phyloP scores from a whole-genome alignment of 2,888 invertebrate species.

The Coleophora flavipennella region DNA sequence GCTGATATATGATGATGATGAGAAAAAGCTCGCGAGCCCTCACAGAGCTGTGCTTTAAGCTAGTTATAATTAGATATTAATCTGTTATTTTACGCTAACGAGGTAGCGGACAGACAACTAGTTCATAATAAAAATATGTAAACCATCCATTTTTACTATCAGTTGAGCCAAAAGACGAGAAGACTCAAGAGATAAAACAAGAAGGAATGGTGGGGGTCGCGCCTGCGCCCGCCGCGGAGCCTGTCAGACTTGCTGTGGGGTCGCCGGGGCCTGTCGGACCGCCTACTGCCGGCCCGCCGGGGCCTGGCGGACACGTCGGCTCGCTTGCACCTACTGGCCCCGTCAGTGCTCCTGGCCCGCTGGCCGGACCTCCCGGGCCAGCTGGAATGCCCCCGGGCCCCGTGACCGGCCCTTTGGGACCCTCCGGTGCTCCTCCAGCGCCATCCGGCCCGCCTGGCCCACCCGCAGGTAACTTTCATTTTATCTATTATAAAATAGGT shows the following conservation, averaged over 20 bases:
- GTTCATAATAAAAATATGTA: no score
- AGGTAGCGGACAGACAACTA: no score
- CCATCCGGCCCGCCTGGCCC: conserved; percentile 19
- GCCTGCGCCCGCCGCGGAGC: conserved; percentile 3
- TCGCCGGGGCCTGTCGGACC: conserved; percentile 7
- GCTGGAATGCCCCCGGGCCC: conserved; percentile 2
- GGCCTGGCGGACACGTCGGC: conserved; percentile 9
- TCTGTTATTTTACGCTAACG: no score
- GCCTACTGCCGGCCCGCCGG: conserved; percentile 16
- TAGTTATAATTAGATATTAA: no score
- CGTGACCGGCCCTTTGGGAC: background rate
- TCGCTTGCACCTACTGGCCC: background rate
- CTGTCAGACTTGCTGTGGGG: conserved; percentile 2
- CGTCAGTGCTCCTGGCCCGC: background rate
- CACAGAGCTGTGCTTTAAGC: no score
- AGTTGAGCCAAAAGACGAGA: conserved; percentile 42
- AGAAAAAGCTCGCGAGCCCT: no score
- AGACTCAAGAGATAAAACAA: conserved; percentile 22
- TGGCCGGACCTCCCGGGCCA: conserved; percentile 3
- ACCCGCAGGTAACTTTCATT: background rate
- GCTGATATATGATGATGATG: no score
- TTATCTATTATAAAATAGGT: no score
- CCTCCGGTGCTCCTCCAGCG: background rate
- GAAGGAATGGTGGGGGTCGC: conserved; percentile 16
- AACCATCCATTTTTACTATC: background rate